Percentiles rank a stretch among this genome's conserved stretches.
phyloP scores from a whole-genome alignment of 2,113 vertebrate species.

The Microcebus lehilahytsara region DNA sequence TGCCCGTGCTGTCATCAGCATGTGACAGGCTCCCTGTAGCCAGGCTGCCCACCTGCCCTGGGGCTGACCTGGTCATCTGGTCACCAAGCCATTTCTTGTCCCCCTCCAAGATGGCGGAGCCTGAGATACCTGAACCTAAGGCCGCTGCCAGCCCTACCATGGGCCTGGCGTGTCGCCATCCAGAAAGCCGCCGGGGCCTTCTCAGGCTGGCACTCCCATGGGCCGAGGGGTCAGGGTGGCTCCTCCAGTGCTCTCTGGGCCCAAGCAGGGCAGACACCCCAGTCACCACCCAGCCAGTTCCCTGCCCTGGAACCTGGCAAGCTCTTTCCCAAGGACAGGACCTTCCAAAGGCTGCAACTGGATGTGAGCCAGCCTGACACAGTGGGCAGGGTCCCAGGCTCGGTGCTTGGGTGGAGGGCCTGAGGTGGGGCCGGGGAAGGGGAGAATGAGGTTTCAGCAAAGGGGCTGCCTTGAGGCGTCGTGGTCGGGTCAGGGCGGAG shows the following conservation, averaged over 20 bases:
- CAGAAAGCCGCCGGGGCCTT: background rate
- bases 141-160: background rate
- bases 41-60: background rate
- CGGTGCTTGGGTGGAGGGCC: background rate
- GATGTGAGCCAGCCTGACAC: too few species aligned
- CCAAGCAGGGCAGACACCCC: background rate
- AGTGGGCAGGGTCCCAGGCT: background rate
- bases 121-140: background rate
- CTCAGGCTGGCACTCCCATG: background rate
- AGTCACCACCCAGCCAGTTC: too few species aligned
- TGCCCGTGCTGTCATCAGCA: too few species aligned
- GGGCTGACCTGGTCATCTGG: accelerated
- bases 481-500: background rate
- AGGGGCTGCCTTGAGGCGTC: background rate
- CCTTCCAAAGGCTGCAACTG: background rate
- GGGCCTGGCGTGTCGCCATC: too few species aligned
- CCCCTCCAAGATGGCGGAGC: too few species aligned
- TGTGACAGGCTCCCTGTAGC: too few species aligned
- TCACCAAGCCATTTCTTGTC: background rate
- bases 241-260: background rate
- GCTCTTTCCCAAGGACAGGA: background rate
- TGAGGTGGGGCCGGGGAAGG: too few species aligned
- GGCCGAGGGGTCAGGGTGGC: background rate
- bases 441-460: too few species aligned
- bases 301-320: background rate